phyloP scores from a whole-genome alignment of 2,888 invertebrate genomes.

The Rhogogaster chlorosoma region DNA sequence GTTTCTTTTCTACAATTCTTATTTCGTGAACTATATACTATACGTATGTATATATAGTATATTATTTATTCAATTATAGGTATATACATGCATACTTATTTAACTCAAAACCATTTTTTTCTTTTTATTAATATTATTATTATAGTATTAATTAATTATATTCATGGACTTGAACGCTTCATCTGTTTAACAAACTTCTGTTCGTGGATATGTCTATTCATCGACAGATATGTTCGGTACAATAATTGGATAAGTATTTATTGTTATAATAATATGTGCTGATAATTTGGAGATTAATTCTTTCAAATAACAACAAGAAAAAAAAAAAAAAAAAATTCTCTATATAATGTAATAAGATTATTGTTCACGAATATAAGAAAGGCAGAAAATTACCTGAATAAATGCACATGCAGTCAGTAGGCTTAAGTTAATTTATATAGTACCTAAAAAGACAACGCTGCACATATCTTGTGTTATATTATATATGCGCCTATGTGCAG shows the following conservation, averaged over 20 bases:
- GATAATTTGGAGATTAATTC: neutral
- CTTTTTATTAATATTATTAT: too few species aligned
- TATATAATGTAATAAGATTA: neutral
- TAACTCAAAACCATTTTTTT: too few species aligned
- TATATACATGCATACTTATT: too few species aligned
- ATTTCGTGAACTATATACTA: neutral
- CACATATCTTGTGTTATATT: neutral
- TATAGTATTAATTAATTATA: too few species aligned
- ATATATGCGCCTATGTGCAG: neutral
- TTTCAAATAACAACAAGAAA: neutral
- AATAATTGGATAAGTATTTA: neutral
- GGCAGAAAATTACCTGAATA: conserved; percentile 49
- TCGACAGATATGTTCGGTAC: neutral
- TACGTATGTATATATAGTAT: too few species aligned
- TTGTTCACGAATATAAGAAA: conserved; percentile 19
- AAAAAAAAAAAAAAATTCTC: neutral
- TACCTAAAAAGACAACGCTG: neutral
- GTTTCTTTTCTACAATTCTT: conserved; percentile 45
- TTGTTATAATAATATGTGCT: neutral
- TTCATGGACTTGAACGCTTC: too few species aligned
- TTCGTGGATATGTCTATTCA: neutral
- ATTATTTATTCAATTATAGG: too few species aligned
- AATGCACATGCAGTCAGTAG: conserved; percentile 52
- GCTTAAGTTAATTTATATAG: conserved; percentile 31
- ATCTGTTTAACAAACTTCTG: neutral